Evolutionary conservation across 2,888 invertebrate species (phyloP), one percentile per base, ranked within the genome.

Genomic region (Sisyra terminalis): DNA sequence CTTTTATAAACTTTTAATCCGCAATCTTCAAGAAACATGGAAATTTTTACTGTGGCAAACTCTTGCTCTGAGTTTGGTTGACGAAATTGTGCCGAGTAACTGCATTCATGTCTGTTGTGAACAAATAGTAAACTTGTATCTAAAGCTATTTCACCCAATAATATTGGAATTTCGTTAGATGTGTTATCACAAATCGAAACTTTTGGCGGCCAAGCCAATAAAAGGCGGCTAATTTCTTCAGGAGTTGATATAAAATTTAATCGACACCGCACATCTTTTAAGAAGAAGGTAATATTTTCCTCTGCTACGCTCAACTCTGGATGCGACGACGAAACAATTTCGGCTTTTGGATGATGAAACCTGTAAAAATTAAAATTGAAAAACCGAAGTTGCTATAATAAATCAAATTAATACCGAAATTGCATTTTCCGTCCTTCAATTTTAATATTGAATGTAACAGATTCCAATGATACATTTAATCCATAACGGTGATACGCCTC

Each of bases 301-400:
- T 47, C 37, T 13, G 40, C 39, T 6, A 52, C 40, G 16, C 45
- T 44, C 18, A 54, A 48, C 44, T 52, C 52, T 10, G 54, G 53
- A 51, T 50, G 46, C 43, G 51, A 34, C 3, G 52, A 50, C n/a
- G 57, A 53, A 39, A 53, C 49, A 3, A 57, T 47, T 45, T 60
- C 55, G 18, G 55, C 53, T 47, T 57, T 58, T 17, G 60, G 57
- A 50, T 62, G 58, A 50, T 59, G 56, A 50, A 62, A 59, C 45
- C 60, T 61, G 32, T 13, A 31, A 41, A 34, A 30, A 43, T 43
- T 11, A 44, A 39, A 44, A 11, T 36, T 17, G 8, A 46, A 37
- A 9, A 46, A 37, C 34, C 18, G 15, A 30, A 39, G 37, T 17
- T 43, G n/a, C 5, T 3, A 38, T 17, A 16, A 9, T 16, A 38